Percentiles rank a stretch among this genome's conserved stretches.
phyloP scores from a whole-genome alignment of 2,797 vertebrate species.

The Cephalopachus bancanus region DNA sequence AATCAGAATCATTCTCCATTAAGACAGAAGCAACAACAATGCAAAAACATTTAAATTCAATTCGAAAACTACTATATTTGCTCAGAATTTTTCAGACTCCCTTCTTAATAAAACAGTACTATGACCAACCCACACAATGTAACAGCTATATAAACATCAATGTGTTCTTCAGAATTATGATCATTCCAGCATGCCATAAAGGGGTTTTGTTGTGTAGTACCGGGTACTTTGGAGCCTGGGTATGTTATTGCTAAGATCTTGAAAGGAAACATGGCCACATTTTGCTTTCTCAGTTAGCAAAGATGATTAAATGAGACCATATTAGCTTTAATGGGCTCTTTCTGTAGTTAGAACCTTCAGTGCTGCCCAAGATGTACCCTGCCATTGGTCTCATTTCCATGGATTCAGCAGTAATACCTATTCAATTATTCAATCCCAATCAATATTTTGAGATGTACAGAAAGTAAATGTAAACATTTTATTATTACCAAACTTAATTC shows the following conservation, averaged over 20 bases:
- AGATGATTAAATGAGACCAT: slow-evolving; percentile 83
- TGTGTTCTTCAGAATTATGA: neutral
- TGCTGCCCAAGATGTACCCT: slow-evolving; percentile 67
- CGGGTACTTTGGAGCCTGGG: neutral
- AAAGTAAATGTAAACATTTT: slow-evolving; percentile 81
- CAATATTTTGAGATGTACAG: slow-evolving; percentile 83
- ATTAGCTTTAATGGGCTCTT: slow-evolving; percentile 76
- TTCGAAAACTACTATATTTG: neutral
- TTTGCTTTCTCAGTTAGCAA: slow-evolving; percentile 74
- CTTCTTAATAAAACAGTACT: neutral
- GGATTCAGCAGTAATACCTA: slow-evolving; percentile 84
- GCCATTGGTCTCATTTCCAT: slow-evolving; percentile 80
- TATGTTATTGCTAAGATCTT: slow-evolving; percentile 38
- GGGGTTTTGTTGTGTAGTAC: neutral
- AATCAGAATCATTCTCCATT: neutral
- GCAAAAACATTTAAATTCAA: neutral
- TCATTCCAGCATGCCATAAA: slow-evolving; percentile 23
- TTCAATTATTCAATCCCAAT: slow-evolving; percentile 88
- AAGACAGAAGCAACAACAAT: neutral
- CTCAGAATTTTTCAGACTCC: neutral
- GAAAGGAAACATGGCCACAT: slow-evolving; percentile 49
- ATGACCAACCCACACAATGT: neutral
- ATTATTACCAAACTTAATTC: slow-evolving; percentile 69
- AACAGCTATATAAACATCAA: neutral
- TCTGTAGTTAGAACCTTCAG: slow-evolving; percentile 77